phyloP scores from a whole-genome alignment of 1,140 invertebrate species.

The Vollenhovia emeryi region DNA sequence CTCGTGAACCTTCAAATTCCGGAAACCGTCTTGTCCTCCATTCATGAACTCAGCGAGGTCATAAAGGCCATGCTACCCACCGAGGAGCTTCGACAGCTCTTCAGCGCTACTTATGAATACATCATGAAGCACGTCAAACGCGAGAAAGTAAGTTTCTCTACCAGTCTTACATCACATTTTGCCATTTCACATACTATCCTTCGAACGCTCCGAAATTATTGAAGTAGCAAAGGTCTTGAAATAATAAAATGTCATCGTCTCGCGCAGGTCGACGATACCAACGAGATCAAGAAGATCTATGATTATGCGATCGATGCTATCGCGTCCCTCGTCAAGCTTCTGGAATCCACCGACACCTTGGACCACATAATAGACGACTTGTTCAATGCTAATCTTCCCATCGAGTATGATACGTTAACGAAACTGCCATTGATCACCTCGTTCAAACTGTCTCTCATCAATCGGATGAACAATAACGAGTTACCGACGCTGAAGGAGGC shows the following conservation, averaged over 20 bases:
- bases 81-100: slow-evolving; percentile 86
- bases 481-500: slow-evolving; percentile 84
- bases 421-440: slow-evolving; percentile 84
- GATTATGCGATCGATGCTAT: slow-evolving; percentile 82
- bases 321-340: slow-evolving; percentile 81
- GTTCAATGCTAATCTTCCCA: slow-evolving; percentile 76
- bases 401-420: slow-evolving; percentile 79
- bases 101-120: slow-evolving; percentile 86
- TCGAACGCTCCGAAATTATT: slow-evolving; percentile 1
- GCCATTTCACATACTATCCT: not conserved
- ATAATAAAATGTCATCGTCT: slow-evolving; percentile 1
- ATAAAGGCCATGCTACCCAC: slow-evolving; percentile 86
- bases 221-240: not conserved
- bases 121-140: slow-evolving; percentile 85
- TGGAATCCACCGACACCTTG: slow-evolving; percentile 70
- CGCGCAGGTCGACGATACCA: slow-evolving; percentile 85
- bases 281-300: slow-evolving; percentile 86
- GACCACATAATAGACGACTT: slow-evolving; percentile 72
- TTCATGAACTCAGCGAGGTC: slow-evolving; percentile 84
- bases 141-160: slow-evolving; percentile 72
- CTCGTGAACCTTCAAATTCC: slow-evolving; percentile 76
- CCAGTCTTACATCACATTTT: not conserved
- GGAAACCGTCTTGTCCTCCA: slow-evolving; percentile 83
- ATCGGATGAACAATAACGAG: slow-evolving; percentile 87
- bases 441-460: slow-evolving; percentile 86